Percentiles rank a stretch among this genome's conserved stretches.
These are phyloP conservation scores for Mastigias papua DNA, from an alignment of 30 jellyfish, hydroid and myxozoan genomes.

Conservation along the genomic window DNA sequence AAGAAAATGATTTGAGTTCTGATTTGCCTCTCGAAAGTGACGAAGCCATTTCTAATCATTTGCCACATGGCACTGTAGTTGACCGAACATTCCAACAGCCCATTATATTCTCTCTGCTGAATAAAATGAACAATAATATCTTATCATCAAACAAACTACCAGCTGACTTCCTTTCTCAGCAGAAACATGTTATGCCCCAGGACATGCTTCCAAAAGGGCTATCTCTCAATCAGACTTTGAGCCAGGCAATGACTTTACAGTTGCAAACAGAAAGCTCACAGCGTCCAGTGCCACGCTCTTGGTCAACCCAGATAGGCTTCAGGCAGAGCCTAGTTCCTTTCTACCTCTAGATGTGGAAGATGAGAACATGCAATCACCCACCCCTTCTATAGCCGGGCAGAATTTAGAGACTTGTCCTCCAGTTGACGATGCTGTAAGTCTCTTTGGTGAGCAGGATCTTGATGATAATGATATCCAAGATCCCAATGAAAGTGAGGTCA, in stretches of 20 bases:
- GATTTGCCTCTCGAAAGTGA: slow-evolving; percentile 5
- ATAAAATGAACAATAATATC: slow-evolving; percentile 5
- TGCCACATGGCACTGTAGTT: neutral
- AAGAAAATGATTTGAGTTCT: neutral
- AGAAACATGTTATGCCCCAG: neutral
- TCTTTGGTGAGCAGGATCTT: slow-evolving; percentile 47
- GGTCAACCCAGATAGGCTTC: slow-evolving; percentile 16
- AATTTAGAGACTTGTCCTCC: slow-evolving; percentile 45
- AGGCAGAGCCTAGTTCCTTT: neutral
- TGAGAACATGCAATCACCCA: slow-evolving; percentile 25
- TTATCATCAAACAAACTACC: slow-evolving; percentile 24
- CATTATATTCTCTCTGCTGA: slow-evolving; percentile 1
- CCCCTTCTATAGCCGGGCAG: slow-evolving; percentile 32
- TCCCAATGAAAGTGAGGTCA: neutral
- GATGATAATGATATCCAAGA: slow-evolving; percentile 8
- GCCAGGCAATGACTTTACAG: neutral
- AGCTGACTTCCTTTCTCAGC: slow-evolving; percentile 6
- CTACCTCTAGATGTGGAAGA: neutral
- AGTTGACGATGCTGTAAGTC: slow-evolving; percentile 40
- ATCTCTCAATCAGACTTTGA: neutral
- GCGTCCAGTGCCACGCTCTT: neutral
- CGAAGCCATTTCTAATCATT: neutral
- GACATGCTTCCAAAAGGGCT: slow-evolving; percentile 6
- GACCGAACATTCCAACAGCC: neutral
- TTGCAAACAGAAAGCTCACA: neutral